These are phyloP conservation scores for Limnephilus rhombicus DNA, from an alignment of 2,888 invertebrate species.

Conservation along the genomic window DNA sequence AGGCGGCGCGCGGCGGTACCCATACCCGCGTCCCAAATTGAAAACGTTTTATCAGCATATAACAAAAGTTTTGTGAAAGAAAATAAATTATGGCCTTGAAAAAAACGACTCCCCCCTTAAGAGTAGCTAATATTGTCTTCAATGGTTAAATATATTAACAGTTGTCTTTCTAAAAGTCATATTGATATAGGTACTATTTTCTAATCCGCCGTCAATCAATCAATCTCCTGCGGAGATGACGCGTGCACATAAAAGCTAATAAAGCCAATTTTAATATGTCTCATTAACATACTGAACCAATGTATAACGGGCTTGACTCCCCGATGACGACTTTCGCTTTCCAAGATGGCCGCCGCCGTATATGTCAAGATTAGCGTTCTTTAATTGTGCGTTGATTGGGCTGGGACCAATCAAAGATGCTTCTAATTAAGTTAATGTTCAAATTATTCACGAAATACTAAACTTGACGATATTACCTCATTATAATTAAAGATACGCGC, in stretches of 20 bases:
- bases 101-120: no score
- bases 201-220: not conserved
- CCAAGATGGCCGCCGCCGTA: not conserved
- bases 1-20: no score
- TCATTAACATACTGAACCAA: not conserved
- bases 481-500: not conserved
- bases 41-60: no score
- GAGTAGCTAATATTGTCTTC: no score
- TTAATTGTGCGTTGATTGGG: not conserved
- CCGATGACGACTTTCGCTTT: conserved; percentile 18
- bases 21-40: no score
- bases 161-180: not conserved
- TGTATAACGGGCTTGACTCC: not conserved
- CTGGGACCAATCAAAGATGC: not conserved
- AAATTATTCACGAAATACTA: not conserved
- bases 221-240: not conserved
- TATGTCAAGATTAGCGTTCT: not conserved
- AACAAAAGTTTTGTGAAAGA: no score
- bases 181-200: no score
- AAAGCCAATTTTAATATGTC: not conserved
- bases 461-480: not conserved
- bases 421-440: not conserved
- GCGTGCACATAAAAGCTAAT: conserved; percentile 1
- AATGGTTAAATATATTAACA: no score
- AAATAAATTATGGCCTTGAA: no score